Evolutionary conservation across 2,797 vertebrate species (phyloP).

Genomic region (Falco columbarius): DNA sequence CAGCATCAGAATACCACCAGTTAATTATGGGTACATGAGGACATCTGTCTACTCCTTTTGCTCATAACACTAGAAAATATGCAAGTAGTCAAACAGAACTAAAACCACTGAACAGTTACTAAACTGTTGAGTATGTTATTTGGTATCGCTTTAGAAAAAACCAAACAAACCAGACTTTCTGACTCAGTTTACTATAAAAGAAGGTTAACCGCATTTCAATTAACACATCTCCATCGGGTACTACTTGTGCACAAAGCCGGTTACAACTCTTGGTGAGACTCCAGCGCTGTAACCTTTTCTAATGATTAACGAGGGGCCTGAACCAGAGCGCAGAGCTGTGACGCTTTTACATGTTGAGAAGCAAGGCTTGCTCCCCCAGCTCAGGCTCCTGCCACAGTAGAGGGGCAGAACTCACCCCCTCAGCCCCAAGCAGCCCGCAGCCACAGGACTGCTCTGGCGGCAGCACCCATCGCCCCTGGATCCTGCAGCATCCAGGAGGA

Average conservation of each 20-base stretch:
- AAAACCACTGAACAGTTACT: neutral
- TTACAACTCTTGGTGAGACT: neutral
- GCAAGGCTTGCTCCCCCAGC: neutral
- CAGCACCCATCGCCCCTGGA: neutral
- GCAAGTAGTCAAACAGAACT: neutral
- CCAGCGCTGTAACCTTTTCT: neutral
- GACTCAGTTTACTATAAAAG: neutral
- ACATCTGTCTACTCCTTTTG: neutral
- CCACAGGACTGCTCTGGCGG: neutral
- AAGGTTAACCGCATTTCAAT: neutral
- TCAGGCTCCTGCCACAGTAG: neutral
- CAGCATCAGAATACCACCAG: neutral
- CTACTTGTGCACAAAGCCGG: neutral
- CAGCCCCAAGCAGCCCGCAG: fast-evolving
- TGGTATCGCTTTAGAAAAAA: neutral
- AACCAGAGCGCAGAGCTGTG: neutral
- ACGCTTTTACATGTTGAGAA: fast-evolving
- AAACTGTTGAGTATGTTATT: neutral
- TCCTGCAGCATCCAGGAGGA: neutral
- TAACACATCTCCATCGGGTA: neutral
- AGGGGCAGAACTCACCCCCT: neutral
- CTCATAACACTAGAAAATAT: neutral
- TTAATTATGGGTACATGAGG: neutral
- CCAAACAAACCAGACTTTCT: neutral
- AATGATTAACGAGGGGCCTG: neutral